phyloP scores from a whole-genome alignment of 1,140 invertebrate species.

The Eriocheir sinensis region DNA sequence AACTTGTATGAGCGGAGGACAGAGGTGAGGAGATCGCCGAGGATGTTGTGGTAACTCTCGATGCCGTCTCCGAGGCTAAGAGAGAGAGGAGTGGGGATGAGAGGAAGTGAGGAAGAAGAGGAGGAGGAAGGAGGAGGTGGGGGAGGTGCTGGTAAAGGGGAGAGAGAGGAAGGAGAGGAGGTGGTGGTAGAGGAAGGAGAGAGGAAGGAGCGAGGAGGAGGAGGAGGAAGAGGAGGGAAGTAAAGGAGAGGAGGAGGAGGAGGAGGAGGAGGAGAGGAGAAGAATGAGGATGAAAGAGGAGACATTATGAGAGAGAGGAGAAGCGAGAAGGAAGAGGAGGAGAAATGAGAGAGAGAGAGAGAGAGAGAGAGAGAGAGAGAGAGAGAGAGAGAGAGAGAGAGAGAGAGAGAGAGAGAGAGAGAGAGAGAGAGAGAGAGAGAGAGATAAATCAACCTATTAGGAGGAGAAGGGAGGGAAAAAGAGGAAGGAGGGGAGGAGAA shows the following conservation, averaged over 20 bases:
- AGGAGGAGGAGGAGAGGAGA: too few species aligned
- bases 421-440: too few species aligned
- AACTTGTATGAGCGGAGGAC: neutral
- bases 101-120: neutral
- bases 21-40: constrained; percentile 29
- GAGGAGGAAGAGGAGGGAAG: neutral
- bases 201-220: neutral
- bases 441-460: neutral
- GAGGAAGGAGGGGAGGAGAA: neutral
- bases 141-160: neutral
- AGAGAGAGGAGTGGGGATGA: neutral
- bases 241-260: neutral
- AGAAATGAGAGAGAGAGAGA: too few species aligned
- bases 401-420: too few species aligned
- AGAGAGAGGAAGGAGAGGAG: neutral
- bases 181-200: too few species aligned
- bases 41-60: constrained; percentile 30
- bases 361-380: too few species aligned
- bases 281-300: too few species aligned
- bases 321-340: too few species aligned
- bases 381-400: too few species aligned
- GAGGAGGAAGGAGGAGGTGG: neutral
- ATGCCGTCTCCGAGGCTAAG: constrained; percentile 46
- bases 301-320: too few species aligned
- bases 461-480: neutral